Conservation (phyloP, 2,888 invertebrate species). For the Pollenia amentaria region DNA sequence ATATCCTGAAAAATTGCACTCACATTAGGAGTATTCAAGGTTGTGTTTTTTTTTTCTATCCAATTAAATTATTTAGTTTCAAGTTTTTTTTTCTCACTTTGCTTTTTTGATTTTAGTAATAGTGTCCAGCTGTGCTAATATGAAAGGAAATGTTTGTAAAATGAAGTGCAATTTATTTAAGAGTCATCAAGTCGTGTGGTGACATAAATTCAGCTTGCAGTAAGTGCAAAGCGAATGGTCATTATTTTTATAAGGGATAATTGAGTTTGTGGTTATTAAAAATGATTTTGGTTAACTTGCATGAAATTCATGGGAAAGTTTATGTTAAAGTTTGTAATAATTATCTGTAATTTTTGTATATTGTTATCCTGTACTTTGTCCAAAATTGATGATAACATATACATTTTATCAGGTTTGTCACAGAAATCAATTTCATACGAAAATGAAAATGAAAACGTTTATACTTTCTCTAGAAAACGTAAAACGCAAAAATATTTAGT, state of each 20-base stretch:
- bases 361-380: too few species aligned
- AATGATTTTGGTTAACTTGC: too few species aligned
- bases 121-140: neutral
- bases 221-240: too few species aligned
- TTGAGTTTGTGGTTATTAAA: neutral
- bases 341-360: too few species aligned
- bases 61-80: constrained; percentile 8
- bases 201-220: neutral
- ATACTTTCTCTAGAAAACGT: too few species aligned
- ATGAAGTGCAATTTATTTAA: constrained; percentile 2
- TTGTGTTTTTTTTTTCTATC: neutral
- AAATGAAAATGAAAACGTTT: too few species aligned
- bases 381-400: too few species aligned
- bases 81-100: neutral
- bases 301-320: too few species aligned
- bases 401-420: too few species aligned
- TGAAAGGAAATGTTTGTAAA: neutral
- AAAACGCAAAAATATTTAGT: too few species aligned
- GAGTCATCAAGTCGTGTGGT: neutral
- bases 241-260: neutral
- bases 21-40: neutral
- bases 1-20: neutral
- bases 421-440: too few species aligned
- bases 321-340: too few species aligned
- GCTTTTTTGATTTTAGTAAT: neutral